These are phyloP conservation scores for Cichlasoma orientale DNA, from an alignment of 2,797 vertebrate genomes.

Conservation along the genomic window DNA sequence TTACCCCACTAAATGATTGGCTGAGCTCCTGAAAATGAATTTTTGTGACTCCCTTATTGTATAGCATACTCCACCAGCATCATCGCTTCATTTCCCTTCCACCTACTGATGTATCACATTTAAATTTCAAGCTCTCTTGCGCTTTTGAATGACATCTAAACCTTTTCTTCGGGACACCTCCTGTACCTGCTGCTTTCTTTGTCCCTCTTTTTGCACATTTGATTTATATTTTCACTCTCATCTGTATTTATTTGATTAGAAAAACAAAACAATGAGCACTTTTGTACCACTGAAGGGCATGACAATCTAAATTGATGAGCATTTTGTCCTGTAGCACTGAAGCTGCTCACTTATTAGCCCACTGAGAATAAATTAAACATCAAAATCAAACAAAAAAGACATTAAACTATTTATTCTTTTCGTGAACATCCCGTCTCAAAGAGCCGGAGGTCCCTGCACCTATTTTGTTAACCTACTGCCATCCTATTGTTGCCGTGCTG, in stretches of 20 bases:
- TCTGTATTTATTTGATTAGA: neutral
- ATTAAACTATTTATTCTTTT: neutral
- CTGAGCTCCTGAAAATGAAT: neutral
- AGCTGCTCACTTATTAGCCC: neutral
- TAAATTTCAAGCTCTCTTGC: conserved; percentile 40
- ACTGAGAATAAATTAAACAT: neutral
- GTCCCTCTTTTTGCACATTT: neutral
- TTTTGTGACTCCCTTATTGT: neutral
- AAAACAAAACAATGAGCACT: neutral
- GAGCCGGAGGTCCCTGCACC: neutral
- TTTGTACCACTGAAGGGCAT: neutral
- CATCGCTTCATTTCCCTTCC: neutral
- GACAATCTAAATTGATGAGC: neutral
- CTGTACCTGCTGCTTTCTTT: neutral
- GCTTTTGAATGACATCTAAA: conserved; percentile 21
- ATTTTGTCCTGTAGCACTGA: neutral
- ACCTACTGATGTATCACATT: conserved; percentile 24
- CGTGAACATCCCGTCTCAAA: neutral
- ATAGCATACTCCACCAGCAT: neutral
- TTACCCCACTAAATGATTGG: neutral
- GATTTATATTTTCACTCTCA: neutral
- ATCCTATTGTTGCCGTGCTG: neutral
- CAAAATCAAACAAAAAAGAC: neutral
- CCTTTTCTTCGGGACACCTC: neutral
- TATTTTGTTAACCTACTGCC: neutral